A percentile compares a stretch with the other conserved stretches of the same genome.
Evolutionary conservation across 2,113 vertebrate species (phyloP).

Genomic region (Rhipidura dahli): DNA sequence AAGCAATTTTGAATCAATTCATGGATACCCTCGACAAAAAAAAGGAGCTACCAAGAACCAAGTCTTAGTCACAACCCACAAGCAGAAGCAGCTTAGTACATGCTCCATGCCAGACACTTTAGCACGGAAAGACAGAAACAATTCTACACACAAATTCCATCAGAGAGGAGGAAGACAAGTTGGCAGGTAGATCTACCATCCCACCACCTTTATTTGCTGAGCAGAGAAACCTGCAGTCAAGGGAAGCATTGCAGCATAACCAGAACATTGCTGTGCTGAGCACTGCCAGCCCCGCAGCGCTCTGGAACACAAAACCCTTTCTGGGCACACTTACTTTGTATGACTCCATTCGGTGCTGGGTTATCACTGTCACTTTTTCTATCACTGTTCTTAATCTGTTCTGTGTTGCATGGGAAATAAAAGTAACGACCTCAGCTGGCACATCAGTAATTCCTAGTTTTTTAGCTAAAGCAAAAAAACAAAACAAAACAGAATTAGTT

Average conservation of each 20-base stretch:
- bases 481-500: constrained; percentile 34
- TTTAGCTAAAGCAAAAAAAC: constrained; percentile 72
- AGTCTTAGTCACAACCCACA: background rate
- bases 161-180: background rate
- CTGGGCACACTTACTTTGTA: constrained; percentile 74
- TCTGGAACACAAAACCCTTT: background rate
- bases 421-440: constrained; percentile 82
- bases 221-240: background rate
- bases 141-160: background rate
- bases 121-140: background rate
- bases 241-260: background rate
- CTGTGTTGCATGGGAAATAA: constrained; percentile 86
- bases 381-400: constrained; percentile 80
- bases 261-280: rapidly evolving
- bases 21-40: background rate
- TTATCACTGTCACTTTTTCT: constrained; percentile 84
- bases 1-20: background rate
- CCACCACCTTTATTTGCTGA: background rate
- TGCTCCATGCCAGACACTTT: background rate
- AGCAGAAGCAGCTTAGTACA: background rate
- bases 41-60: background rate
- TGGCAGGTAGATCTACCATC: background rate
- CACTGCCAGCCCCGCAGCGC: rapidly evolving
- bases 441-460: constrained; percentile 85
- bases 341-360: constrained; percentile 83